Percentiles rank a stretch among this genome's conserved stretches.
These are phyloP conservation scores for Julus scanicus DNA, from an alignment of 2,888 invertebrate species.

Conservation along the genomic window DNA sequence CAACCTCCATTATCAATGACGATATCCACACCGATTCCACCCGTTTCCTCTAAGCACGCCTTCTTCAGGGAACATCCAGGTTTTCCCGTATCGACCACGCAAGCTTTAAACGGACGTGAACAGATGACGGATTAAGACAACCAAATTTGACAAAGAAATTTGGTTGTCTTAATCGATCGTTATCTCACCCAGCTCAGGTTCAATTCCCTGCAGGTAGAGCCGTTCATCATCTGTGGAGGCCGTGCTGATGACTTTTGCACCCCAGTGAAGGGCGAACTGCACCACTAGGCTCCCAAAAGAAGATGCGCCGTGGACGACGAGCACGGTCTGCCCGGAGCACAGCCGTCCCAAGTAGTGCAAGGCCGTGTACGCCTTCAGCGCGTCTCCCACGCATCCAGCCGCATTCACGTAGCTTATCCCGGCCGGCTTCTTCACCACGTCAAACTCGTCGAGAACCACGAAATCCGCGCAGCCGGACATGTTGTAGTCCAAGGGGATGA, in stretches of 20 bases:
- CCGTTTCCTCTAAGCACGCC: constrained; percentile 67
- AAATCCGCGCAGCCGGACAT: constrained; percentile 68
- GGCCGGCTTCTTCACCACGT: constrained; percentile 67
- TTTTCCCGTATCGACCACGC: constrained; percentile 65
- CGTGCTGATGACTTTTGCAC: constrained; percentile 68
- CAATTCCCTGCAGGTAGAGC: constrained; percentile 65
- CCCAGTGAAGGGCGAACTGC: constrained; percentile 68
- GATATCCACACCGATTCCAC: constrained; percentile 68
- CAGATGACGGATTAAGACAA: no score
- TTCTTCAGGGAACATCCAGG: constrained; percentile 64
- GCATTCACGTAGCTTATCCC: constrained; percentile 66
- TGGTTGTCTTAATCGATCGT: no score
- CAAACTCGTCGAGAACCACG: constrained; percentile 67
- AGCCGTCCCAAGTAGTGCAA: constrained; percentile 67
- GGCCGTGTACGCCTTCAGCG: constrained; percentile 68
- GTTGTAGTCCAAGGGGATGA: constrained; percentile 66
- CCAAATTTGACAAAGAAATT: no score
- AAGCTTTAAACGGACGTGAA: constrained; percentile 61
- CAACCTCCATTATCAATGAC: constrained; percentile 67
- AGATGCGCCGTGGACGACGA: constrained; percentile 68
- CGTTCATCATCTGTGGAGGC: constrained; percentile 66
- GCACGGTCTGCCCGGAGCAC: constrained; percentile 66
- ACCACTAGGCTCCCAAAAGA: constrained; percentile 66
- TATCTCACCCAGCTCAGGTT: constrained; percentile 62
- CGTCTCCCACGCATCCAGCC: constrained; percentile 67